A percentile compares a stretch with the other conserved stretches of the same genome.
Evolutionary conservation across 2,888 invertebrate genomes (phyloP).

Genomic region (Stenichneumon culpator): DNA sequence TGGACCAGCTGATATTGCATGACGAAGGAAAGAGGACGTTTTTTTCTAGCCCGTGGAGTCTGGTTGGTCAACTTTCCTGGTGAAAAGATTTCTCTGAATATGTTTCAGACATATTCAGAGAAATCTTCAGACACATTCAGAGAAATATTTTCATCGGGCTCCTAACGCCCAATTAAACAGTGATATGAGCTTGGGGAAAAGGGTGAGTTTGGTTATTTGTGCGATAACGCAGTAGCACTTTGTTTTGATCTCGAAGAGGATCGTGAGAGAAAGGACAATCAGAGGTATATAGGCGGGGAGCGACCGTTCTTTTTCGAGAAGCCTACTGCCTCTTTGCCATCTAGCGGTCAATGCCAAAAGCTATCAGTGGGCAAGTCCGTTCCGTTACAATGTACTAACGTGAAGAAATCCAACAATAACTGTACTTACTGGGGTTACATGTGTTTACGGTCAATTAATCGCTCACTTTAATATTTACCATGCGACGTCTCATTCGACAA

Average conservation of each 20-base stretch:
- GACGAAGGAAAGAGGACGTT: no score
- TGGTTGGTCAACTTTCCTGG: no score
- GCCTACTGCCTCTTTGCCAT: not conserved
- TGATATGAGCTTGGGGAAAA: no score
- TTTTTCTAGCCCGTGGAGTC: no score
- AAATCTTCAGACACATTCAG: no score
- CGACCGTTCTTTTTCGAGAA: not conserved
- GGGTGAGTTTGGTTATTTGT: no score
- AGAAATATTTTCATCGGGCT: no score
- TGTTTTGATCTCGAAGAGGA: not conserved
- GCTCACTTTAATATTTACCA: slow-evolving; percentile 31
- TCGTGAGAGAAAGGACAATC: not conserved
- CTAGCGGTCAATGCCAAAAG: not conserved
- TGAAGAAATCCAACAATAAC: slow-evolving; percentile 8
- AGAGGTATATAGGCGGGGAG: not conserved
- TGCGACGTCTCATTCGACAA: slow-evolving; percentile 44
- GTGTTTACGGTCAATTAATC: slow-evolving; percentile 24
- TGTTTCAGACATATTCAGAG: no score
- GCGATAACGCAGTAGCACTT: not conserved
- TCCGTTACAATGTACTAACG: not conserved
- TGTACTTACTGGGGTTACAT: slow-evolving; percentile 23
- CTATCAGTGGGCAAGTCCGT: not conserved
- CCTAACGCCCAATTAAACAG: no score
- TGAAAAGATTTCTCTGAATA: no score
- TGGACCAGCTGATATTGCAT: no score